These are phyloP conservation scores for Notodonta dromedarius DNA, from an alignment of 2,888 invertebrate genomes.

Conservation along the genomic window DNA sequence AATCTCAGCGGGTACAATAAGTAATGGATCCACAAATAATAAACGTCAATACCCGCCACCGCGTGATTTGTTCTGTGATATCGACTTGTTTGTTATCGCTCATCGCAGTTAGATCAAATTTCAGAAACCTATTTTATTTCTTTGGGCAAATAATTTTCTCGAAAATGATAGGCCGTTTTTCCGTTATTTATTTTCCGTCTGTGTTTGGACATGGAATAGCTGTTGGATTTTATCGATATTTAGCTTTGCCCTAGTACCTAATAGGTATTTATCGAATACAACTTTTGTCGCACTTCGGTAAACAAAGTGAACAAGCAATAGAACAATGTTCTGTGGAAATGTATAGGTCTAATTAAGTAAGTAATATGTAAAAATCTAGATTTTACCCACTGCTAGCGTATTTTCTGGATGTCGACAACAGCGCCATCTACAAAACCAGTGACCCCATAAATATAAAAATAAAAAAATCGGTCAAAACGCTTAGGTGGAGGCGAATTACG, in stretches of 20 bases:
- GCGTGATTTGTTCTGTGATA: slow-evolving; percentile 35
- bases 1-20: slow-evolving; percentile 17
- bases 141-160: neutral
- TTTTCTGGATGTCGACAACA: too few relatives aligned
- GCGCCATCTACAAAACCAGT: too few relatives aligned
- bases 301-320: neutral
- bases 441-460: too few relatives aligned
- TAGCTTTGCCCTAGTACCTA: neutral
- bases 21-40: slow-evolving; percentile 41
- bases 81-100: slow-evolving; percentile 9
- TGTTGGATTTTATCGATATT: neutral
- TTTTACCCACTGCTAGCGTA: too few relatives aligned
- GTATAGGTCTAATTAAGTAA: too few relatives aligned
- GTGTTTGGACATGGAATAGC: neutral
- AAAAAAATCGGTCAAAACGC: too few relatives aligned
- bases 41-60: slow-evolving; percentile 25
- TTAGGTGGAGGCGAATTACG: too few relatives aligned
- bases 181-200: slow-evolving; percentile 3
- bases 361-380: too few relatives aligned
- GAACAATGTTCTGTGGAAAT: too few relatives aligned
- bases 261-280: neutral
- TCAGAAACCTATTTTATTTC: neutral
- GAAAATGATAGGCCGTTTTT: neutral
- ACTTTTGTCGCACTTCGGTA: neutral
- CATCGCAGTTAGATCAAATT: slow-evolving; percentile 5